Evolutionary conservation across 1,140 invertebrate genomes (phyloP).

Genomic region (Orius insidiosus): DNA sequence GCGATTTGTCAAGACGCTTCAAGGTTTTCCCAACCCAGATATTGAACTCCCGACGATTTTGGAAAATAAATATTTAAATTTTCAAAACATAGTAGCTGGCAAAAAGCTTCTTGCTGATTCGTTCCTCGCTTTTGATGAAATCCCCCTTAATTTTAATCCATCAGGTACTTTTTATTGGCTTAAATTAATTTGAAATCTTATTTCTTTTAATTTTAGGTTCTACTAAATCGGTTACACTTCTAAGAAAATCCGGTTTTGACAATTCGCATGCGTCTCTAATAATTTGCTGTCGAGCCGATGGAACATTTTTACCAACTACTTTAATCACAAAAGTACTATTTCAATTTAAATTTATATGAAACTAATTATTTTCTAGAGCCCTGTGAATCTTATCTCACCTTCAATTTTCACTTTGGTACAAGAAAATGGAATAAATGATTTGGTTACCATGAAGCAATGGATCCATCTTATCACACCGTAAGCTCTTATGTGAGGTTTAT

Average conservation of each 20-base stretch:
- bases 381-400: no score
- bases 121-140: slow-evolving; percentile 14
- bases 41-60: background rate
- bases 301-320: slow-evolving; percentile 1
- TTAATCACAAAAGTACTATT: slow-evolving; percentile 10
- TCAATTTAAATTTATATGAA: background rate
- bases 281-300: slow-evolving; percentile 4
- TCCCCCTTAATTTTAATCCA: slow-evolving; percentile 10
- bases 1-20: slow-evolving; percentile 3
- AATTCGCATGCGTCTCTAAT: slow-evolving; percentile 14
- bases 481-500: background rate
- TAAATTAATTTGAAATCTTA: background rate
- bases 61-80: background rate
- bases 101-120: background rate
- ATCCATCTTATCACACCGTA: background rate
- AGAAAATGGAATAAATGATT: slow-evolving; percentile 2
- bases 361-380: background rate
- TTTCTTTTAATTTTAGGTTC: background rate
- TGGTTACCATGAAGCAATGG: no score
- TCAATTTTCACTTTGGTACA: background rate
- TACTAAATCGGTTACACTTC: background rate
- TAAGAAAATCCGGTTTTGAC: slow-evolving; percentile 13
- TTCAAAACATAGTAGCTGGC: background rate
- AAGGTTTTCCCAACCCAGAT: background rate
- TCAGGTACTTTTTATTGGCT: slow-evolving; percentile 7